Conservation (phyloP, 2,113 vertebrate genomes). For the Lates calcarifer region DNA sequence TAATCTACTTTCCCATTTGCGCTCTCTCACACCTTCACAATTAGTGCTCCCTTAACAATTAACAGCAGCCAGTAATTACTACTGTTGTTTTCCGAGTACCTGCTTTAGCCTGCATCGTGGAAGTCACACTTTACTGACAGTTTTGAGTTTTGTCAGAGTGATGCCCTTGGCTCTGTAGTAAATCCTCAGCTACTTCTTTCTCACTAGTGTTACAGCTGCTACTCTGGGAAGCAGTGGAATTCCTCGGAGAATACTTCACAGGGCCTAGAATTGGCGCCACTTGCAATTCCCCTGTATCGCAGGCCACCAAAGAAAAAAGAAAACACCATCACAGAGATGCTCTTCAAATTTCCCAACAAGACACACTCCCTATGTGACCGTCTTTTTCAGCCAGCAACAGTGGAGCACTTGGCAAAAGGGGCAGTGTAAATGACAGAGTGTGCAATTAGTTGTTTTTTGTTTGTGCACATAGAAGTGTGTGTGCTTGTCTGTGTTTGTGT, state of each 20-base stretch:
- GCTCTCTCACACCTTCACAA: slow-evolving; percentile 65
- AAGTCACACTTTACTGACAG: slow-evolving; percentile 21
- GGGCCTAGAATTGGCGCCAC: slow-evolving; percentile 23
- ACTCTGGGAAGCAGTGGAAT: slow-evolving; percentile 20
- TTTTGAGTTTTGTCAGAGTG: slow-evolving; percentile 26
- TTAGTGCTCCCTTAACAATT: slow-evolving; percentile 77
- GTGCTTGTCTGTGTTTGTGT: background rate
- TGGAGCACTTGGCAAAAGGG: slow-evolving; percentile 5
- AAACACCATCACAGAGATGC: slow-evolving; percentile 15
- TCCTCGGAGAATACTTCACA: slow-evolving; percentile 38
- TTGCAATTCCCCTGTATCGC: slow-evolving; percentile 43
- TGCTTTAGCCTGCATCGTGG: slow-evolving; percentile 24
- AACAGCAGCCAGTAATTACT: slow-evolving; percentile 78
- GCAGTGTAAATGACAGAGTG: slow-evolving; percentile 44
- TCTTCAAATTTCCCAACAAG: slow-evolving; percentile 47
- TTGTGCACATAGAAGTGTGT: slow-evolving; percentile 15
- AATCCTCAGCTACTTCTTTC: slow-evolving; percentile 22
- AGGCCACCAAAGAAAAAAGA: slow-evolving; percentile 24
- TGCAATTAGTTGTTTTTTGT: slow-evolving; percentile 38
- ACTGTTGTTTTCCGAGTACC: slow-evolving; percentile 56
- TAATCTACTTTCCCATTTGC: slow-evolving; percentile 64
- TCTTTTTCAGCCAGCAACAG: slow-evolving; percentile 6
- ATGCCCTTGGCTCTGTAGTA: slow-evolving; percentile 12
- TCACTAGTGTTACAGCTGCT: slow-evolving; percentile 29
- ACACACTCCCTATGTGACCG: slow-evolving; percentile 27